phyloP scores from a whole-genome alignment of 1,140 invertebrate genomes.

The Eriosoma lanigerum region DNA sequence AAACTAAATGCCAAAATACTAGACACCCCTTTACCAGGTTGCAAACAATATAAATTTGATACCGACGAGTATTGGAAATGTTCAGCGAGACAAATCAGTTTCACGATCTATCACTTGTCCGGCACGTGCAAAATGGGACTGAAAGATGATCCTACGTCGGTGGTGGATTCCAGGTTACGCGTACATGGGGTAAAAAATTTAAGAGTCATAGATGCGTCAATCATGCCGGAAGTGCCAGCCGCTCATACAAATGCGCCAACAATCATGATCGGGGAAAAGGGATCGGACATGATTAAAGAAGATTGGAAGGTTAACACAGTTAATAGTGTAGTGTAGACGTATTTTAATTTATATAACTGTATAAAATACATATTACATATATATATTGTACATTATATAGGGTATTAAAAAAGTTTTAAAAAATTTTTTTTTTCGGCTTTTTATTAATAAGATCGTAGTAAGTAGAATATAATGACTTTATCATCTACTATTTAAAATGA shows the following conservation, averaged over 20 bases:
- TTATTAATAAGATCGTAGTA: too few species aligned
- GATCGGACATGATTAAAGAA: constrained; percentile 72
- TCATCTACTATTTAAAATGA: too few species aligned
- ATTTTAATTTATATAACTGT: too few species aligned
- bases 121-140: constrained; percentile 70
- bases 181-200: constrained; percentile 72
- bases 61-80: constrained; percentile 72
- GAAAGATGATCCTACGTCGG: constrained; percentile 61
- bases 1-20: constrained; percentile 64
- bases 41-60: constrained; percentile 60
- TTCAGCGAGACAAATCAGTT: constrained; percentile 59
- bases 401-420: too few species aligned
- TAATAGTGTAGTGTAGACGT: constrained; percentile 63
- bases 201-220: constrained; percentile 73
- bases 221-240: constrained; percentile 75
- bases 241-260: constrained; percentile 76
- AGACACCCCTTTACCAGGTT: constrained; percentile 59
- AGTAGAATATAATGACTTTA: too few species aligned
- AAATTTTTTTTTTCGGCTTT: too few species aligned
- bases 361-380: too few species aligned
- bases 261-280: constrained; percentile 78
- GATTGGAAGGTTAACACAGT: constrained; percentile 11
- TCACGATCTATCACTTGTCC: constrained; percentile 61
- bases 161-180: constrained; percentile 65
- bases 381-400: too few species aligned